Evolutionary conservation across 2,113 vertebrate genomes (phyloP), one percentile per base, ranked within the genome.

Genomic region (Apistogramma diplotaenia): DNA sequence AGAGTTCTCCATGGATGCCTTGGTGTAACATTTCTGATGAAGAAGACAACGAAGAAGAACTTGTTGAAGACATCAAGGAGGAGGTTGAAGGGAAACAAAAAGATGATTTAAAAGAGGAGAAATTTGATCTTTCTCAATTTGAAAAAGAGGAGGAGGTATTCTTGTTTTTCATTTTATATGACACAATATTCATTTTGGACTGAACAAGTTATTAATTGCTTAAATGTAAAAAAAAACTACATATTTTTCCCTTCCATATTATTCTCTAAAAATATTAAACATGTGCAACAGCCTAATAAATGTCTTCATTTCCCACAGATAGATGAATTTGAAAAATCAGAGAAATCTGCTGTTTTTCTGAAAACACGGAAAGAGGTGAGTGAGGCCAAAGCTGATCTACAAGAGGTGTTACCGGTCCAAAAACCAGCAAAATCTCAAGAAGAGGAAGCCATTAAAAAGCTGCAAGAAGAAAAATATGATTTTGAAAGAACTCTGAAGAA

Each of bases 351-450:
- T n/a, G 19, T 18, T 53, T 19, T n/a, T n/a, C 8, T 8, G 2
- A 58, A 29, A 60, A 31, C 5, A 12, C 31, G 12, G 18, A 10
- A n/a, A 60, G 58, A n/a, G 35, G 58, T 9, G 35, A 8, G 2
- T n/a, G 27, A 35, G n/a, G 58, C 31, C 8, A 35, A 8, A 35
- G 9, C 21, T 21, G 31, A 18, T 35, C 31, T 21, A 31, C 31
- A 60, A 60, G n/a, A 60, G 31, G 19, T 35, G 58, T 60, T 7
- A n/a, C 18, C 31, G 33, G 33, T 11, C 19, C 29, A 33, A 60
- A 33, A 60, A 33, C 8, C 19, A 0, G 58, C 29, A 19, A 12
- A 33, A 60, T 60, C 0, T 60, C 29, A 60, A 60, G 29, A 35
- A 18, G 18, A 4, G n/a, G 58, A 60, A 60, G 29, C 29, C 10